Percentiles rank a stretch among this genome's conserved stretches.
Conservation (phyloP, 2,797 vertebrate species). For the Cryptoprocta ferox region DNA sequence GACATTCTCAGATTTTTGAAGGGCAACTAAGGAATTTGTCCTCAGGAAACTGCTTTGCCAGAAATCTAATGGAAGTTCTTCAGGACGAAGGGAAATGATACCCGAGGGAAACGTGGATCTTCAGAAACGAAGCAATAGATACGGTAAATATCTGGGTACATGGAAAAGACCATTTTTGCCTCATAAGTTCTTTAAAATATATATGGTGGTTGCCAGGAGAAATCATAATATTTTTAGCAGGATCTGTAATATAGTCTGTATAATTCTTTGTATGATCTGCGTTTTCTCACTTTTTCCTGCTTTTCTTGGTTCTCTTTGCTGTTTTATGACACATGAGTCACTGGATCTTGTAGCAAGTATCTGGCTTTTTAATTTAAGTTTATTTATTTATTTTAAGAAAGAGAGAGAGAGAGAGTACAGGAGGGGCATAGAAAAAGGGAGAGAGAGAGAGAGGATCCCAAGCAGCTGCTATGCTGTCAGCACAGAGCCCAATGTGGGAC, state of each 20-base stretch:
- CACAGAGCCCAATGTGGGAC: not conserved
- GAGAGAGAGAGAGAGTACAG: too few relatives aligned
- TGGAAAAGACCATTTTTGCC: not conserved
- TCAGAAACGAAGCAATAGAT: not conserved
- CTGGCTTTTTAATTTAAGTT: not conserved
- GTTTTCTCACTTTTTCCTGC: not conserved
- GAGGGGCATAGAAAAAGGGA: not conserved
- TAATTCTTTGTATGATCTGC: not conserved
- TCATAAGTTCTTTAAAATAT: conserved; percentile 23
- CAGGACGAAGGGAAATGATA: not conserved
- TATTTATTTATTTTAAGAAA: not conserved
- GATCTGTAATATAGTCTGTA: not conserved
- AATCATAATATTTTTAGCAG: not conserved
- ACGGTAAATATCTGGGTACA: not conserved
- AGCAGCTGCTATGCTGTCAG: not conserved
- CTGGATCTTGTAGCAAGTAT: not conserved
- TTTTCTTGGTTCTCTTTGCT: not conserved
- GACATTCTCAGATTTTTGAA: not conserved
- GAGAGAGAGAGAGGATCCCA: too few relatives aligned
- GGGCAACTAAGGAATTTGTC: not conserved
- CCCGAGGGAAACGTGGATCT: not conserved
- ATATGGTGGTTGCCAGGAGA: not conserved
- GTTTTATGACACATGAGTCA: not conserved
- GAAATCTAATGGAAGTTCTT: conserved; percentile 37
- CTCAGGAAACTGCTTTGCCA: not conserved